These are phyloP conservation scores for Morus bassanus DNA, from an alignment of 2,797 vertebrate genomes.

Conservation along the genomic window DNA sequence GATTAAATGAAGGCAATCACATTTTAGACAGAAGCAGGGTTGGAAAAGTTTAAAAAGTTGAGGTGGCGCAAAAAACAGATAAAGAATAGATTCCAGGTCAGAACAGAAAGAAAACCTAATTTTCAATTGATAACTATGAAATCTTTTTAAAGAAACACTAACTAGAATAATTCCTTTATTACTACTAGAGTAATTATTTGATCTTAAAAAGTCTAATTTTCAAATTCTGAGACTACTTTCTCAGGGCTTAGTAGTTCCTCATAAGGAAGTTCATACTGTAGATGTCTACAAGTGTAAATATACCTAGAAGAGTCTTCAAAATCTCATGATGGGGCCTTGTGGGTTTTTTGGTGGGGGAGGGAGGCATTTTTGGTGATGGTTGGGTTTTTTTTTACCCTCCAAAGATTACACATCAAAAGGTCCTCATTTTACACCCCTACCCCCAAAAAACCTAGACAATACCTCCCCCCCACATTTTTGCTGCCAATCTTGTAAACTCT, in stretches of 20 bases:
- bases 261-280: background rate
- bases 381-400: background rate
- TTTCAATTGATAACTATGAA: background rate
- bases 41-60: background rate
- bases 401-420: background rate
- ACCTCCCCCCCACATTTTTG: background rate
- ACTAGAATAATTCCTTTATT: background rate
- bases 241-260: background rate
- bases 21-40: background rate
- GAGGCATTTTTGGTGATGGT: background rate
- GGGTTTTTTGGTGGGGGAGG: background rate
- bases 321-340: background rate
- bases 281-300: background rate
- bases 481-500: background rate
- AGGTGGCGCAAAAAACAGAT: background rate
- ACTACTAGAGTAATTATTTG: background rate
- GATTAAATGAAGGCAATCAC: background rate
- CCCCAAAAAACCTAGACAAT: background rate
- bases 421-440: background rate
- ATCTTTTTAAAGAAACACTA: background rate
- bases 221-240: background rate
- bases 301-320: background rate
- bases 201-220: background rate
- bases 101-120: background rate
- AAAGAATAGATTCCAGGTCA: background rate